Conservation (phyloP, 2,797 vertebrate species). For the Oreortyx pictus region DNA sequence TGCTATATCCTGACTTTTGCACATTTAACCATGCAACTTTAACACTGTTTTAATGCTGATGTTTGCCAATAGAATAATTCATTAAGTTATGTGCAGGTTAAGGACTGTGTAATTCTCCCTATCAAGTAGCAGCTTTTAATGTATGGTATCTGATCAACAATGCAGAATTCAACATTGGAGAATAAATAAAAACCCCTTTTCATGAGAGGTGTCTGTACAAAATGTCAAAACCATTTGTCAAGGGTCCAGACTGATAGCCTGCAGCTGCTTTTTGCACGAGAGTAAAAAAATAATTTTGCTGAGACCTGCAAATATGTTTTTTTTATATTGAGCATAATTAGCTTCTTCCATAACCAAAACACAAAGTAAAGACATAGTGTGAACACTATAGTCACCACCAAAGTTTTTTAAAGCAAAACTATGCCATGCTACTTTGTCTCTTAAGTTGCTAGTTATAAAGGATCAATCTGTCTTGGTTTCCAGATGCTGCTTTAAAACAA, state of each 20-base stretch:
- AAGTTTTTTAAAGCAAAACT: neutral
- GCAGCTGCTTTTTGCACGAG: slow-evolving; percentile 63
- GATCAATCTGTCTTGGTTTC: slow-evolving; percentile 29
- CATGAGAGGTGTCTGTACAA: slow-evolving; percentile 50
- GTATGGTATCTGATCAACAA: slow-evolving; percentile 75
- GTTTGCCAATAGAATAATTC: slow-evolving; percentile 44
- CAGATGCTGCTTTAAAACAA: neutral
- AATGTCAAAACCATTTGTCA: slow-evolving; percentile 79
- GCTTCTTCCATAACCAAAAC: slow-evolving; percentile 27
- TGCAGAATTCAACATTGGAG: slow-evolving; percentile 68
- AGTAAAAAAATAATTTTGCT: slow-evolving; percentile 30
- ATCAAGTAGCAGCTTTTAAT: slow-evolving; percentile 66
- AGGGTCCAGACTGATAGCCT: slow-evolving; percentile 43
- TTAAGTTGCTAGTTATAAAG: neutral
- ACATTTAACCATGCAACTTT: neutral
- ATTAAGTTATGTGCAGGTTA: slow-evolving; percentile 11
- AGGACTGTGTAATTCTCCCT: slow-evolving; percentile 43
- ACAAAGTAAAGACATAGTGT: neutral
- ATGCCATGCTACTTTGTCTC: neutral
- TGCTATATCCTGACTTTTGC: slow-evolving; percentile 24
- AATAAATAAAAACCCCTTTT: slow-evolving; percentile 73
- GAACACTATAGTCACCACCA: neutral
- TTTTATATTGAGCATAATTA: neutral
- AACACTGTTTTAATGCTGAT: neutral
- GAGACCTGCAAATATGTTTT: slow-evolving; percentile 28